Evolutionary conservation across 1,140 invertebrate genomes (phyloP), one percentile per base, ranked within the genome.

Genomic region (Drosophila parvula): DNA sequence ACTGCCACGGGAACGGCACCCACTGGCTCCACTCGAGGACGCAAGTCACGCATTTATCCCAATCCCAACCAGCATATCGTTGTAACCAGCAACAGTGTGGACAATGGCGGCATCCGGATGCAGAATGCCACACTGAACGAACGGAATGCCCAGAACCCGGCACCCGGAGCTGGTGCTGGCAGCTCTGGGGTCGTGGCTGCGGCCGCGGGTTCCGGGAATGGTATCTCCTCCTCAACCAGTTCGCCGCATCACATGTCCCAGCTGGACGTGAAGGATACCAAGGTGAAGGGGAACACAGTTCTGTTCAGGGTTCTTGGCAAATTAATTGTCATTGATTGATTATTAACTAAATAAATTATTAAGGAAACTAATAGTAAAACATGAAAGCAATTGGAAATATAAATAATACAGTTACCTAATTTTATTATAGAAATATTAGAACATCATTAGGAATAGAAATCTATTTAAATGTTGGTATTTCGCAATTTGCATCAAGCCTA

Each of bases 61-160:
- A 91, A 91, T 83, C 83, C 90, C 30, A 91, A 91, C 73, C 90
- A 91, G 65, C 90, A 91, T 44, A 91, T 91, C 48, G 64, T 91
- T 18, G 90, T 91, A 41, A 91, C 90, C 43, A 91, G 90, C 78
- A 91, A 91, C 41, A 91, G 90, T 43, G 90, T 91, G 27, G 90
- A 91, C 65, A 86, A 91, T 57, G 90, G 90, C 11, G 89, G 89
- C 32, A 81, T 89, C 11, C 90, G 90, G 22, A 89, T 89, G 79
- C 90, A 89, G 18, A 88, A 90, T 71, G 89, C 80, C 0, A 81
- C 85, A 2, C 51, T 85, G 9, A 89, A 90, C 47, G 85, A 84
- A 12, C 68, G 89, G 22, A 90, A 84, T 64, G 18, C 61, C 5
- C 65, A 65, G 57, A 79, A 65, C 16, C n/a, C 75, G 22, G 34